Evolutionary conservation across 2,797 vertebrate genomes (phyloP), one percentile per base, ranked within the genome.

Genomic region (Crenuchus spilurus): DNA sequence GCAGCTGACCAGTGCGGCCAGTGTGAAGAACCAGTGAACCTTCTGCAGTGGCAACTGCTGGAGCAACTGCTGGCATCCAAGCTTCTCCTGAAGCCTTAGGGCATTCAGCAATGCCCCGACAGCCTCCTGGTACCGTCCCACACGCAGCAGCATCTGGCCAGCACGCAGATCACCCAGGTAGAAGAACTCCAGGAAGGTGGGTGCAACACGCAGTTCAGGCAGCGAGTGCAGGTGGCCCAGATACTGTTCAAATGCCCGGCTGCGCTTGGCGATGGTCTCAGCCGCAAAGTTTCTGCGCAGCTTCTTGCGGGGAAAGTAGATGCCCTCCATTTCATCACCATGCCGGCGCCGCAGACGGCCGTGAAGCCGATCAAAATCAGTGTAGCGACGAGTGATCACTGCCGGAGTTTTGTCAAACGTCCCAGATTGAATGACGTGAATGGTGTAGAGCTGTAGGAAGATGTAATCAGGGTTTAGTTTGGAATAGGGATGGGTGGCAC

Each of bases 231-330:
- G 84, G 83, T 96, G 96, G 63, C 92, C 89, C 80, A 98, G 86
- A 82, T 98, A 98, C 86, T 96, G 97, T 64, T 98, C 97, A 0
- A 99, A 98, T 0, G 97, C 96, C 22, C 95, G 91, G 88, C 97
- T 98, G 24, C 96, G 93, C 82, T 95, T 95, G 54, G 95, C 96
- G 0, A 98, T 98, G 14, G 97, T 98, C 90, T 97, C 95, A 0
- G 95, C 94, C 0, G 94, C 93, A 75, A 97, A 98, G 87, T 99
- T 98, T 28, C 89, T 90, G 33, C 90, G 93, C 75, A 99, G 89
- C 82, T 95, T 95, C 84, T 98, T 98, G 20, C 94, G 93, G 16
- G 97, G 97, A 78, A 98, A 98, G 64, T 94, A 91, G 48, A 98
- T 46, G 0, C 88, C 84, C 0, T 91, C 91, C 95, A 98, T 96